Conservation (phyloP, 2,113 vertebrate species). For the Pygoscelis adeliae region DNA sequence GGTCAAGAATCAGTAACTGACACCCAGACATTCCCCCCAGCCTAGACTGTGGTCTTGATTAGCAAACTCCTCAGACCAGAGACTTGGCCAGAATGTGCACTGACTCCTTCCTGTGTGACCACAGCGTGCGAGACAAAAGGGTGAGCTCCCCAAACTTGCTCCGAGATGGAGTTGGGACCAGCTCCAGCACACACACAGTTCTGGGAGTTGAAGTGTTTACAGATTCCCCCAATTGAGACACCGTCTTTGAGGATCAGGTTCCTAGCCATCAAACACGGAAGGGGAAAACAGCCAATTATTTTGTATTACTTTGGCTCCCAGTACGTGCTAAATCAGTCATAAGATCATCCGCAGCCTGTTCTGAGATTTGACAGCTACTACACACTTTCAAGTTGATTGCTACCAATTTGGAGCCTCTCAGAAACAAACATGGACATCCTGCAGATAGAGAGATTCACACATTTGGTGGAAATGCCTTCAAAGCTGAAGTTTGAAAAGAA, state of each 20-base stretch:
- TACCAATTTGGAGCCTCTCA: slow-evolving; percentile 37
- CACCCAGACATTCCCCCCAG: not conserved
- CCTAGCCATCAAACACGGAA: not conserved
- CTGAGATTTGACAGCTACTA: slow-evolving; percentile 47
- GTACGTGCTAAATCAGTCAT: not conserved
- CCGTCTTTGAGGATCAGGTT: not conserved
- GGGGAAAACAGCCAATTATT: slow-evolving; percentile 34
- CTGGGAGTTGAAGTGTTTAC: not conserved
- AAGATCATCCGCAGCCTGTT: slow-evolving; percentile 31
- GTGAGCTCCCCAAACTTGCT: not conserved
- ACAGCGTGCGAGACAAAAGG: rapidly evolving
- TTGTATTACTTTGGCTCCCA: slow-evolving; percentile 17
- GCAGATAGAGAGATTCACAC: slow-evolving; percentile 48
- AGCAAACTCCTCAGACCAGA: not conserved
- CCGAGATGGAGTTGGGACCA: not conserved
- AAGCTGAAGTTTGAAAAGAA: slow-evolving; percentile 29
- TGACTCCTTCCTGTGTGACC: not conserved
- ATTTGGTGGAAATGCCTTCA: slow-evolving; percentile 29
- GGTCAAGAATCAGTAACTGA: not conserved
- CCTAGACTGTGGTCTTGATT: not conserved
- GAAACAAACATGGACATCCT: slow-evolving; percentile 56
- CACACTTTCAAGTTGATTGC: slow-evolving; percentile 30
- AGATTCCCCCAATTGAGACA: not conserved
- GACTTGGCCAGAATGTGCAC: not conserved
- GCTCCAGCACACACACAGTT: not conserved